Percentiles rank a stretch among this genome's conserved stretches.
Evolutionary conservation across 2,797 vertebrate species (phyloP).

Genomic region (Falco cherrug): DNA sequence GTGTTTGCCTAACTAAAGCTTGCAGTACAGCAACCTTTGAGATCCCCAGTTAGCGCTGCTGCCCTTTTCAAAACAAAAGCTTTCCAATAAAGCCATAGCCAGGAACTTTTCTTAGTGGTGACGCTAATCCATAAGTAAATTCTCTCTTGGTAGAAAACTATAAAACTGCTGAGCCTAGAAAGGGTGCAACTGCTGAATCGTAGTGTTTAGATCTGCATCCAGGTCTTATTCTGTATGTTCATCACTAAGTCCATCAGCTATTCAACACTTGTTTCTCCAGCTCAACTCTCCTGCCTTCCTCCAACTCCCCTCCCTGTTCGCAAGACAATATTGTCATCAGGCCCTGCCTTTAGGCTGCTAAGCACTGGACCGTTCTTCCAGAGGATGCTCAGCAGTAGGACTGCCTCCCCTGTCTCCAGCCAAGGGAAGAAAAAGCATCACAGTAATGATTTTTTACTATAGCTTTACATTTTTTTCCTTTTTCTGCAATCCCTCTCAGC

Average conservation of each 20-base stretch:
- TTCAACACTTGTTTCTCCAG: not conserved
- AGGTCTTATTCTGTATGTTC: not conserved
- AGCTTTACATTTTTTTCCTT: not conserved
- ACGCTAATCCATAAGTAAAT: not conserved
- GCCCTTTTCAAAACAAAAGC: not conserved
- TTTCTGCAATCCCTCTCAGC: not conserved
- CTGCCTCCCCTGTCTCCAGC: not conserved
- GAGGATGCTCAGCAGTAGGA: not conserved
- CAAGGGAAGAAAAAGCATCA: not conserved
- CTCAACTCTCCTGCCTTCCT: not conserved
- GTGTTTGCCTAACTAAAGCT: not conserved
- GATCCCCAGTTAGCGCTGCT: not conserved
- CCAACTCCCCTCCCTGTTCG: not conserved
- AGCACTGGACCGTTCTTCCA: not conserved
- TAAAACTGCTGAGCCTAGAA: not conserved
- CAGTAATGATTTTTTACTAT: not conserved
- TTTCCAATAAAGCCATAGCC: not conserved
- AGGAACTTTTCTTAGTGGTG: not conserved
- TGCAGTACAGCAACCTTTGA: not conserved
- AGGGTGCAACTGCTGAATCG: not conserved
- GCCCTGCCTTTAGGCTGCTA: not conserved
- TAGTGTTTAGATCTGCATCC: not conserved
- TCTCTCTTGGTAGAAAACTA: not conserved
- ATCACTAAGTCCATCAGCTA: not conserved
- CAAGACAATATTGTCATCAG: not conserved